These are phyloP conservation scores for Pollenia angustigena DNA, from an alignment of 2,888 invertebrate genomes.

Conservation along the genomic window DNA sequence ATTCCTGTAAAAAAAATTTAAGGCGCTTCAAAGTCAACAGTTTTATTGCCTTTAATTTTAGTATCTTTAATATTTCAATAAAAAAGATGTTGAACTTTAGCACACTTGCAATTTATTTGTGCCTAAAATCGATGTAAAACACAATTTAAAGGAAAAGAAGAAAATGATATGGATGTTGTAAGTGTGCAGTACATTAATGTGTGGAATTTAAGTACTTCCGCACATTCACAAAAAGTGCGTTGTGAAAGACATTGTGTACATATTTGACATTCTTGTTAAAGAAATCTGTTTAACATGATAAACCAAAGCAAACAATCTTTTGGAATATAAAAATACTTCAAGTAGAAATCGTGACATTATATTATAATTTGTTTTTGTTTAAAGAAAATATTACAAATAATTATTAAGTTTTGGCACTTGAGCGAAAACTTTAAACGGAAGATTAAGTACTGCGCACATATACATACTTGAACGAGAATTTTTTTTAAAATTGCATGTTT, in stretches of 20 bases:
- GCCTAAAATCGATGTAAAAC: too few species aligned
- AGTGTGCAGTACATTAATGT: neutral
- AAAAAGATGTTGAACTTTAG: too few species aligned
- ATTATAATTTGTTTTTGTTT: neutral
- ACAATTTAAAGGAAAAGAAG: neutral
- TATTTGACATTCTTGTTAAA: neutral
- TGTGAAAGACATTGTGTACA: neutral
- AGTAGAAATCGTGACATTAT: slow-evolving; percentile 5
- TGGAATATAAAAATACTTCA: neutral
- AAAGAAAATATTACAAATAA: neutral
- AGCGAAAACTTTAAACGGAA: neutral
- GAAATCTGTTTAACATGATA: neutral
- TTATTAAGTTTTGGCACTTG: neutral
- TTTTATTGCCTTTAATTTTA: too few species aligned
- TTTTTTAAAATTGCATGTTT: too few species aligned
- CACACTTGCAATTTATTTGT: too few species aligned
- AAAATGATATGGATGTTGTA: neutral
- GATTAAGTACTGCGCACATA: too few species aligned
- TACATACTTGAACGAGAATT: too few species aligned
- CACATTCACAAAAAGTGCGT: neutral
- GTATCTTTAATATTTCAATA: too few species aligned
- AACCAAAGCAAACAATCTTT: slow-evolving; percentile 6
- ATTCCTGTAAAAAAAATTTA: neutral
- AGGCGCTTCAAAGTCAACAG: too few species aligned
- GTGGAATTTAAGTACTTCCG: neutral